Percentiles rank a stretch among this genome's conserved stretches.
Evolutionary conservation across 2,797 vertebrate genomes (phyloP).

Genomic region (Tragopan temminckii): DNA sequence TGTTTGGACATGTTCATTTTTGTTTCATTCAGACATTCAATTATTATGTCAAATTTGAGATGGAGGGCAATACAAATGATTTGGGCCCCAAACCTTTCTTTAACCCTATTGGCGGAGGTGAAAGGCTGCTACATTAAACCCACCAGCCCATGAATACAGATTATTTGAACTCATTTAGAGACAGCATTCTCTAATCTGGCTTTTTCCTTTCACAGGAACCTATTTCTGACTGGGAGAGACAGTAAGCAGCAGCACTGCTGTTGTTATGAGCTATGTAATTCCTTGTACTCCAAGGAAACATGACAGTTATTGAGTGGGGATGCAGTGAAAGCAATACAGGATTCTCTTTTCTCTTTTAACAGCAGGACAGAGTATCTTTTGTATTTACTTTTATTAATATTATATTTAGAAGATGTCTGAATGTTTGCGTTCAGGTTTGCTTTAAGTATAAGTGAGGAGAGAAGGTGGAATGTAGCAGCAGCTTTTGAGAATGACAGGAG

Average conservation of each 20-base stretch:
- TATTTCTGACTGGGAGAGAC: neutral
- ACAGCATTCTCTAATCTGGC: neutral
- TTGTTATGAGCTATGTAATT: neutral
- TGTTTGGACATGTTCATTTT: neutral
- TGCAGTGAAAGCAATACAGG: fast-evolving
- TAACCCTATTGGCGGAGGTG: slow-evolving; percentile 37
- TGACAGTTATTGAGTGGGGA: neutral
- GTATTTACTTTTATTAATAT: neutral
- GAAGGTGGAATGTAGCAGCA: neutral
- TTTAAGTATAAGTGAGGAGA: neutral
- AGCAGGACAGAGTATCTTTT: neutral
- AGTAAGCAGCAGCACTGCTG: neutral
- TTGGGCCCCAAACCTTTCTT: slow-evolving; percentile 36
- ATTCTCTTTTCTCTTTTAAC: neutral
- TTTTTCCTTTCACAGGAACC: neutral
- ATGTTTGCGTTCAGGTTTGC: fast-evolving
- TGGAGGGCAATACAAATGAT: slow-evolving; percentile 24
- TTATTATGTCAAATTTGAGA: slow-evolving; percentile 37
- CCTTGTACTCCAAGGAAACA: fast-evolving
- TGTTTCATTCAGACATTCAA: slow-evolving; percentile 14
- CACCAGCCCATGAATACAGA: slow-evolving; percentile 10
- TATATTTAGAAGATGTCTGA: neutral
- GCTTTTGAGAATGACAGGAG: neutral
- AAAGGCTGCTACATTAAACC: slow-evolving; percentile 29
- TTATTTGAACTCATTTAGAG: neutral